Conservation (phyloP, 2,797 vertebrate species). For the Scomberomorus guttatus region DNA sequence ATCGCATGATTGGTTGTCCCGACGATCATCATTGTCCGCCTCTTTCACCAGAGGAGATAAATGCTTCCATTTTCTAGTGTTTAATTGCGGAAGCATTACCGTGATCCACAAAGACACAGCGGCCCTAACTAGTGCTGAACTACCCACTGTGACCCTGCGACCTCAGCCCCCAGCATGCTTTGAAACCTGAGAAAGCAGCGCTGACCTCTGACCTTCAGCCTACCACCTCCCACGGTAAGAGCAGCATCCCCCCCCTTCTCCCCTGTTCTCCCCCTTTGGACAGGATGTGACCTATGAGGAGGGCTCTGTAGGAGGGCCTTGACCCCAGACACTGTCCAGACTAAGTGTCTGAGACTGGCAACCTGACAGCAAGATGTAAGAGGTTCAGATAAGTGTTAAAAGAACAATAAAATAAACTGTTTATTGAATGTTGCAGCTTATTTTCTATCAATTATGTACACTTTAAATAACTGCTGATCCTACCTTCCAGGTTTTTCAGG, state of each 20-base stretch:
- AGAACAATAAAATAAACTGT: conserved; percentile 1
- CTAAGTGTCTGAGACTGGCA: conserved; percentile 73
- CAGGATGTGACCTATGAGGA: conserved; percentile 84
- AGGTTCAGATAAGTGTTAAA: conserved; percentile 57
- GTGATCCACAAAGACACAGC: conserved; percentile 71
- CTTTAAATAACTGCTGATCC: neutral
- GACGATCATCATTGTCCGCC: conserved; percentile 34
- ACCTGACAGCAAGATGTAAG: conserved; percentile 56
- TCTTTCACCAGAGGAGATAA: conserved; percentile 70
- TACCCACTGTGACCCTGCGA: conserved; percentile 67
- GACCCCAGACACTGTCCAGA: conserved; percentile 87
- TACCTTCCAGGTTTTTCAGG: neutral
- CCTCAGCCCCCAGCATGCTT: conserved; percentile 76
- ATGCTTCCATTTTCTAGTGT: conserved; percentile 85
- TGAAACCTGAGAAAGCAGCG: conserved; percentile 85
- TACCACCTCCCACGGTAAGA: conserved; percentile 78
- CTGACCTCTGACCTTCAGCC: conserved; percentile 80
- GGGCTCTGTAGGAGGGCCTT: conserved; percentile 79
- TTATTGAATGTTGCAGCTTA: neutral
- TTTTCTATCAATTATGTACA: neutral
- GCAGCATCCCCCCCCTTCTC: conserved; percentile 50
- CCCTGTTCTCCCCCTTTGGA: conserved; percentile 69
- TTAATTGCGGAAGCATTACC: conserved; percentile 85
- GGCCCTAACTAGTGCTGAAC: conserved; percentile 76
- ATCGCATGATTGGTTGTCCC: conserved; percentile 46